phyloP scores from a whole-genome alignment of 2,797 vertebrate species.

The Cirrhinus molitorella region DNA sequence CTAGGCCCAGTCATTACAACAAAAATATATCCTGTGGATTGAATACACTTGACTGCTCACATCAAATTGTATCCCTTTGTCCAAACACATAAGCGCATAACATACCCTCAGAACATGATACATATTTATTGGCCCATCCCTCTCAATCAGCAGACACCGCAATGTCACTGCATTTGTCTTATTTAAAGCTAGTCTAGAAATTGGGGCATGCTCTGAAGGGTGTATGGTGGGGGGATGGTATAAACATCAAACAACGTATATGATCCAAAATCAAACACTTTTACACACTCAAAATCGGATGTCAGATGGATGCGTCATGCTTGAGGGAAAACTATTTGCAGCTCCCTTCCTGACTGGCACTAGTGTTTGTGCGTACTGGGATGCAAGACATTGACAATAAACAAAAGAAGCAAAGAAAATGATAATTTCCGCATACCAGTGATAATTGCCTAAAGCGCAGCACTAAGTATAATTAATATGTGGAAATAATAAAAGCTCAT shows the following conservation, averaged over 20 bases:
- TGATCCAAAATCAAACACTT: conserved; percentile 61
- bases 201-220: conserved; percentile 59
- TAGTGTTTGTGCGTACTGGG: conserved; percentile 33
- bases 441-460: conserved; percentile 50
- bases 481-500: conserved; percentile 54
- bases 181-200: conserved; percentile 58
- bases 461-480: conserved; percentile 55
- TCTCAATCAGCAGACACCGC: conserved; percentile 37
- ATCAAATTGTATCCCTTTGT: conserved; percentile 46
- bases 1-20: conserved; percentile 41
- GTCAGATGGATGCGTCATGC: conserved; percentile 71
- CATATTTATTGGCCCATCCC: conserved; percentile 34
- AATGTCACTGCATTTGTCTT: conserved; percentile 6
- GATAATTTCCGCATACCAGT: conserved; percentile 34
- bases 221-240: conserved; percentile 34
- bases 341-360: conserved; percentile 52
- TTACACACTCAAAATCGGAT: conserved; percentile 59
- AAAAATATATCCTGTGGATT: conserved; percentile 49
- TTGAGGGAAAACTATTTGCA: conserved; percentile 62
- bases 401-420: conserved; percentile 46
- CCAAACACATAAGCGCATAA: conserved; percentile 30
- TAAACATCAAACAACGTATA: conserved; percentile 64
- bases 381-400: conserved; percentile 39
- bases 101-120: conserved; percentile 26
- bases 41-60: conserved; percentile 56